Evolutionary conservation across 1,140 invertebrate genomes (phyloP).

Genomic region (Drosophila trapezifrons): DNA sequence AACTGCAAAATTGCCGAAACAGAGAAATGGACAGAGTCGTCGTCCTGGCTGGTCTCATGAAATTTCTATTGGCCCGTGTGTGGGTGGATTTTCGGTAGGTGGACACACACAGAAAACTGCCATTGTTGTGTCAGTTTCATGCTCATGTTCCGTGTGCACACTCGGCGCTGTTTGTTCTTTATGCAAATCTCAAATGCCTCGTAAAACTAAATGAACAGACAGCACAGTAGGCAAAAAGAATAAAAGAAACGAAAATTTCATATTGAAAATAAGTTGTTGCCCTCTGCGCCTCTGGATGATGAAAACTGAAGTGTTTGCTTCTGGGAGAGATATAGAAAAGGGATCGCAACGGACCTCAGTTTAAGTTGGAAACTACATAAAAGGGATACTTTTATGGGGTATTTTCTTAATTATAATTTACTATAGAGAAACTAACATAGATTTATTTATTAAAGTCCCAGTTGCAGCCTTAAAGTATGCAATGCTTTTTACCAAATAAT

Average conservation of each 20-base stretch:
- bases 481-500: background rate
- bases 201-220: conserved; percentile 55
- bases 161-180: conserved; percentile 36
- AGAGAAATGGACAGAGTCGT: conserved; percentile 10
- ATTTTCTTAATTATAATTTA: background rate
- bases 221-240: conserved; percentile 16
- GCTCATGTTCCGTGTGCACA: conserved; percentile 21
- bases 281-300: conserved; percentile 21
- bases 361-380: conserved; percentile 1
- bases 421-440: background rate
- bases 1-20: conserved; percentile 39
- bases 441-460: background rate
- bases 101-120: conserved; percentile 5
- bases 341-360: background rate
- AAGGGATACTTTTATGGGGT: background rate
- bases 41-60: conserved; percentile 27
- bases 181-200: conserved; percentile 63
- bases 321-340: conserved; percentile 1
- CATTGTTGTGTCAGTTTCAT: conserved; percentile 46
- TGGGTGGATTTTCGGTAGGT: conserved; percentile 7
- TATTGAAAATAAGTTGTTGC: conserved; percentile 46
- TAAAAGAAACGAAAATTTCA: conserved; percentile 16
- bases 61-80: conserved; percentile 34
- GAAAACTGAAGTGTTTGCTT: conserved; percentile 32
- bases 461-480: background rate